Conservation (phyloP, 2,888 invertebrate genomes). For the Rhamphomyia laevipes region DNA sequence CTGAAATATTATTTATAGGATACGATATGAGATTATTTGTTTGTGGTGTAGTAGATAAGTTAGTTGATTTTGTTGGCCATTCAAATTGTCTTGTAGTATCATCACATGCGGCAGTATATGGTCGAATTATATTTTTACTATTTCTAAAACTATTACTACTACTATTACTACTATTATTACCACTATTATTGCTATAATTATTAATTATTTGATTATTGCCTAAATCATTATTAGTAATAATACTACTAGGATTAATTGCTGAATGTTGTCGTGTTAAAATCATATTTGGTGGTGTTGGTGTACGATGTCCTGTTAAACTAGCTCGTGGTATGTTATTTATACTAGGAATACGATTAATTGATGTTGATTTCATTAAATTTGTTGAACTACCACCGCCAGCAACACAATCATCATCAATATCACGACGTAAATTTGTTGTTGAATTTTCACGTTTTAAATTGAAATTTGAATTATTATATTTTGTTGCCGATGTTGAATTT, state of each 20-base stretch:
- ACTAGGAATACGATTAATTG: conserved; percentile 18
- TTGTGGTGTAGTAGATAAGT: neutral
- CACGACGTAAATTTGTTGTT: conserved; percentile 15
- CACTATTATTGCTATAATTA: conserved; percentile 14
- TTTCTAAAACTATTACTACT: conserved; percentile 16
- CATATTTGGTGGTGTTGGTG: conserved; percentile 8
- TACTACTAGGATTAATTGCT: conserved; percentile 5
- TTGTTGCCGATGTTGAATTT: conserved; percentile 18
- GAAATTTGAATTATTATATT: conserved; percentile 31
- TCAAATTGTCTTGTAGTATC: conserved; percentile 16
- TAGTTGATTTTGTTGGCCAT: conserved; percentile 14
- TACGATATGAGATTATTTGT: neutral
- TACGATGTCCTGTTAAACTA: conserved; percentile 22
- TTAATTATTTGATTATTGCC: conserved; percentile 9
- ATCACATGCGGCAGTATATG: conserved; percentile 22
- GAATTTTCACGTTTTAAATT: conserved; percentile 30
- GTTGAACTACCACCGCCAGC: neutral
- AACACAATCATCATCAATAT: neutral
- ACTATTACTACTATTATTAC: conserved; percentile 10
- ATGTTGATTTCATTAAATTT: neutral
- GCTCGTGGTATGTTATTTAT: conserved; percentile 36
- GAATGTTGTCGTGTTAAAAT: conserved; percentile 8
- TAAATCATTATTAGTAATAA: conserved; percentile 8
- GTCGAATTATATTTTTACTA: conserved; percentile 19
- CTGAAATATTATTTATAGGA: too few species aligned